Base-by-base conservation (phyloP, 2,113 vertebrate species). In the Pseudolaguvia tuberculata region DNA sequence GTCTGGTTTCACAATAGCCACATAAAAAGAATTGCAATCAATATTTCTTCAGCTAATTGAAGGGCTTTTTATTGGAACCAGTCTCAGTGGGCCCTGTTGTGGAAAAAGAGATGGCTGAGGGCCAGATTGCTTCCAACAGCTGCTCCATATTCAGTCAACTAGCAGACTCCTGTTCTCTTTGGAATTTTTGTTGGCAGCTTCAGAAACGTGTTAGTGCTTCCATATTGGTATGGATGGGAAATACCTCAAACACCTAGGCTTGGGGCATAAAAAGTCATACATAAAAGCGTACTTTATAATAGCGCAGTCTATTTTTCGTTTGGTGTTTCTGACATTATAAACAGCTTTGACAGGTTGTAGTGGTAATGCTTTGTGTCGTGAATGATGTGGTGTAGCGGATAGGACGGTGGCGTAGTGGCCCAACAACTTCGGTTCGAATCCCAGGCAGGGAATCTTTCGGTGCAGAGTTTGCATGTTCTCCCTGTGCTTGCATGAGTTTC, bases 21-120 rank as follows among this genome's bases (percentile, higher is more conserved):
- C 87, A 82, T 88, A 78, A 88, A 89, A 88, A 92, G 84, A 84
- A 88, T 77, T 39, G 87, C 87, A 91, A 93, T 92, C 92, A 89
- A 91, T 93, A 88, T 80, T 72, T 89, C 85, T 89, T 85, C 85
- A 68, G 80, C 84, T 91, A 91, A 92, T 89, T 89, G 86, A 92
- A 91, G 88, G 86, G 81, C 81, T 88, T 88, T 89, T 90, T 90
- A 87, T 89, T 84, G 85, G 84, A 90, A 87, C 75, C 77, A 82
- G 80, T 87, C 83, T 90, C 79, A 77, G 76, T 84, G 85, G 86
- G 81, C 35, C 67, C 31, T 61, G 67, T 75, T 35, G 84, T 62
- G 71, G 82, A 84, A 85, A 69, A 72, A 61, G 83, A 85, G 84
- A 85, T 84, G 70, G 86, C 83, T 25, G 39, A 62, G 61, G 59